phyloP scores from a whole-genome alignment of 2,888 invertebrate species.

The Argyra leucocephala region DNA sequence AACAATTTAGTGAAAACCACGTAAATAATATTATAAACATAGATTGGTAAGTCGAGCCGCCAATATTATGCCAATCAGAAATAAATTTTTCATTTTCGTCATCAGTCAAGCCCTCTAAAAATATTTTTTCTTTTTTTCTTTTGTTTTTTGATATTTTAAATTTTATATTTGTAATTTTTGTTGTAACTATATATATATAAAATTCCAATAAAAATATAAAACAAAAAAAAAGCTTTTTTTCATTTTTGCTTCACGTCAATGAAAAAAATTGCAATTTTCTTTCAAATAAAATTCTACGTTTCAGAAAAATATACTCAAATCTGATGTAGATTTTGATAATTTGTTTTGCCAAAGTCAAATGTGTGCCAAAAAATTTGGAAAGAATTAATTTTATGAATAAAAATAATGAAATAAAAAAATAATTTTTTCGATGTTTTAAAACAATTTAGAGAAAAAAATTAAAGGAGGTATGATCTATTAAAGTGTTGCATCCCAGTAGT shows the following conservation, averaged over 20 bases:
- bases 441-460: too few relatives aligned
- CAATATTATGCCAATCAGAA: neutral
- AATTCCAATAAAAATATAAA: neutral
- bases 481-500: too few relatives aligned
- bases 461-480: too few relatives aligned
- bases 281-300: too few relatives aligned
- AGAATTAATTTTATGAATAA: too few relatives aligned
- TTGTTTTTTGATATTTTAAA: neutral
- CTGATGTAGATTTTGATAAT: too few relatives aligned
- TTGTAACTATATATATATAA: neutral
- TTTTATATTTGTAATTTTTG: neutral
- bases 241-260: neutral
- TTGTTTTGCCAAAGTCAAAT: too few relatives aligned
- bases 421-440: too few relatives aligned
- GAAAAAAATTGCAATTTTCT: neutral
- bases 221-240: neutral
- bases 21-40: neutral
- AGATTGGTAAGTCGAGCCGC: constrained; percentile 7
- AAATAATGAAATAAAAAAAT: too few relatives aligned
- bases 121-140: neutral
- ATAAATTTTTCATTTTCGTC: neutral
- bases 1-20: neutral
- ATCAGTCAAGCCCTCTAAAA: constrained; percentile 5
- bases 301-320: too few relatives aligned
- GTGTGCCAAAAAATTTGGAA: too few relatives aligned